These are phyloP conservation scores for Aphelocoma californica DNA, from an alignment of 2,797 vertebrate species.

Conservation along the genomic window DNA sequence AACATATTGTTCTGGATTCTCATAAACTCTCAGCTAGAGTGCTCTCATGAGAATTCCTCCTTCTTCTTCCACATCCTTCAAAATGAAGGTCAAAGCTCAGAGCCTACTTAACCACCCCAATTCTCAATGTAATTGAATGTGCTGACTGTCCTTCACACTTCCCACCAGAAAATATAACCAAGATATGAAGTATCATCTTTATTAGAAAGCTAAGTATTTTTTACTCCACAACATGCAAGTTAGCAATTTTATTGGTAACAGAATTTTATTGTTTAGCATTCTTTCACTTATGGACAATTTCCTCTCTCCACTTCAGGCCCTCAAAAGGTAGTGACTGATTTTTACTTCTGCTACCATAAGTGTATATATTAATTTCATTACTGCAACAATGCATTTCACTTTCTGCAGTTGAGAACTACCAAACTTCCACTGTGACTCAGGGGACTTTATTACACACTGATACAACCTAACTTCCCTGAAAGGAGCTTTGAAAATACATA, in stretches of 20 bases:
- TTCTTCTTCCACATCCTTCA: neutral
- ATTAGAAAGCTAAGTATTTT: neutral
- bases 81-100: neutral
- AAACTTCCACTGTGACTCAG: neutral
- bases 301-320: neutral
- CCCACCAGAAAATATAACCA: neutral
- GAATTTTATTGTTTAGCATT: neutral
- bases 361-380: neutral
- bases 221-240: neutral
- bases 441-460: neutral
- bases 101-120: neutral
- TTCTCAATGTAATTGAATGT: neutral
- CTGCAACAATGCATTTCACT: neutral
- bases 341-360: neutral
- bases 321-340: neutral
- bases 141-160: neutral
- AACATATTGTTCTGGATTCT: neutral
- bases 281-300: neutral
- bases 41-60: rapidly evolving
- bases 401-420: neutral
- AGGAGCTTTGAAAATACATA: neutral
- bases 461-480: neutral
- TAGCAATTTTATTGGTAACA: neutral
- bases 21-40: neutral
- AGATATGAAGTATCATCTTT: neutral